Evolutionary conservation across 64 coral and sea anemone genomes (phyloP), one percentile per base, ranked within the genome.

Genomic region (Acropora tenuis): DNA sequence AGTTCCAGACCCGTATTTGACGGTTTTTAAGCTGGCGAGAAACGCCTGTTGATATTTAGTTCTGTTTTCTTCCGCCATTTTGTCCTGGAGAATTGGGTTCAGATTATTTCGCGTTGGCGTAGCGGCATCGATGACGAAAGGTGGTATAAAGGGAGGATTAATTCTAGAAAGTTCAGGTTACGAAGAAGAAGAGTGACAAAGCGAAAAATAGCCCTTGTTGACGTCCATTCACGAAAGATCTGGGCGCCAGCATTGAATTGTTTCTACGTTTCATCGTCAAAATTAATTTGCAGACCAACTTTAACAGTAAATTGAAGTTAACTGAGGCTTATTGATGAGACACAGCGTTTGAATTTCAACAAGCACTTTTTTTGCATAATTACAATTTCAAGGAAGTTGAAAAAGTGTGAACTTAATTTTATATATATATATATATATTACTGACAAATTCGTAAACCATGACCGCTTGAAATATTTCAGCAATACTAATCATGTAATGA

Each of bases 11-110:
- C 74, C 43, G 50, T 53, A 66, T 12, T 48, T 42, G 59, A 20
- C 43, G 6, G 46, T 75, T 87, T 87, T 93, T 69, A 48, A 43
- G 58, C 84, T 17, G 7, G 58, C 12, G 12, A 79, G 90, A n/a
- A 84, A 92, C 65, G 90, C 90, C 83, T 93, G 75, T 53, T 48
- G 82, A 71, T 85, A 85, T 72, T 85, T 85, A 43, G 68, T 69
- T 43, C 63, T 46, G 47, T 69, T 71, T 85, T 71, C 82, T 85
- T 85, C 82, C 82, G 61, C 82, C 82, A 85, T 85, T 85, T 85
- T 85, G 82, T 85, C 17, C 41, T 10, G 0, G 63, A 71, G 47
- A 85, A 49, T 13, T 47, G 43, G 44, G 18, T 85, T 49, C 7
- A 71, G 11, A 71, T 47, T 85, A 68, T 85, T 7, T 19, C 16